Conservation (phyloP, 2,113 vertebrate species). For the Albula goreensis region DNA sequence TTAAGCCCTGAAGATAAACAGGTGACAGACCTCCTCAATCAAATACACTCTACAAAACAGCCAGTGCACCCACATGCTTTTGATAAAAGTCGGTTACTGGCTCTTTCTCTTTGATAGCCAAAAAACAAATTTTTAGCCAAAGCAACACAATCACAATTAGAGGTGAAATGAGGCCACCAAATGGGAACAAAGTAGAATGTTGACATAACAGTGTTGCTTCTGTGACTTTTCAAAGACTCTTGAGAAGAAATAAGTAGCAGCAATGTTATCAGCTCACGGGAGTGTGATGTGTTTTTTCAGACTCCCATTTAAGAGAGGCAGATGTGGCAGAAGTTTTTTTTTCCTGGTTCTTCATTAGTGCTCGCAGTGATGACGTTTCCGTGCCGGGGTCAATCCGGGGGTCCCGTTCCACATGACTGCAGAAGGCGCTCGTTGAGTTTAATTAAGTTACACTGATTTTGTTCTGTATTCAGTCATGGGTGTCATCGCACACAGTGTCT, state of each 20-base stretch:
- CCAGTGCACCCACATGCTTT: not conserved
- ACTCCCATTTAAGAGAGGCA: not conserved
- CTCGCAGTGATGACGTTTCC: conserved; percentile 24
- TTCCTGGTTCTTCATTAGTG: conserved; percentile 9
- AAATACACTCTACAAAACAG: not conserved
- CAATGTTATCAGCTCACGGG: not conserved
- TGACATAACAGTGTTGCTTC: not conserved
- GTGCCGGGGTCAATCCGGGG: conserved; percentile 29
- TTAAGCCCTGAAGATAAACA: not conserved
- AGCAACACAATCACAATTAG: not conserved
- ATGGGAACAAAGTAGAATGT: not conserved
- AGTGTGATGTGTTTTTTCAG: not conserved
- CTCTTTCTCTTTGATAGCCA: not conserved
- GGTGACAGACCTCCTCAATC: not conserved
- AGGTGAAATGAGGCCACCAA: not conserved
- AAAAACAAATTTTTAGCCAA: not conserved
- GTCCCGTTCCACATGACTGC: conserved; percentile 41
- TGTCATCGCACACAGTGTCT: conserved; percentile 26
- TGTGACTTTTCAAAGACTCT: not conserved
- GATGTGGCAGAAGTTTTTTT: not conserved
- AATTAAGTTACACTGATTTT: conserved; percentile 43
- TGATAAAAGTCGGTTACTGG: not conserved
- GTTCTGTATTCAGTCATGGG: conserved; percentile 28
- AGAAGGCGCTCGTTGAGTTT: conserved; percentile 25
- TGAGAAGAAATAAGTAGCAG: not conserved